Evolutionary conservation across 2,113 vertebrate species (phyloP).

Genomic region (Bubo blakistoni): DNA sequence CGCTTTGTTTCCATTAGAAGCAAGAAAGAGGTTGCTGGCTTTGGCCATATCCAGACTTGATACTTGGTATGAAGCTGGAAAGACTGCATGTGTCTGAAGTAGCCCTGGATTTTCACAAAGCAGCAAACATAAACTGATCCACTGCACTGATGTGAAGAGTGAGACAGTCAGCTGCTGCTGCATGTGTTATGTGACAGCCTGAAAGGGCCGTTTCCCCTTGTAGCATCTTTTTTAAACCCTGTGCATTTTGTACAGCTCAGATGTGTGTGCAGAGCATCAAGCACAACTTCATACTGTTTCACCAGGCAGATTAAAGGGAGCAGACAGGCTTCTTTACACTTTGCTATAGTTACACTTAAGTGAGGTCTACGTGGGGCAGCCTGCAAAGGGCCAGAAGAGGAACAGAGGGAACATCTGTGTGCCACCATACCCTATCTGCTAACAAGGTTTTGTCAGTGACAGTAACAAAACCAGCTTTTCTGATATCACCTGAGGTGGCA

Average conservation of each 20-base stretch:
- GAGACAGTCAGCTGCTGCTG: not conserved
- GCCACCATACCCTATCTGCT: accelerated
- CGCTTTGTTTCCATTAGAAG: not conserved
- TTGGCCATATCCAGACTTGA: not conserved
- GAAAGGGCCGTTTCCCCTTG: not conserved
- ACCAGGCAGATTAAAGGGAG: not conserved
- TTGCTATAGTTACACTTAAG: not conserved
- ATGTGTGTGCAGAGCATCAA: not conserved
- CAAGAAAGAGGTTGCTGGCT: not conserved
- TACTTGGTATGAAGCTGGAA: not conserved
- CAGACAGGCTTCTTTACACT: not conserved
- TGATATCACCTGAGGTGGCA: not conserved
- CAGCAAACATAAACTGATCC: not conserved
- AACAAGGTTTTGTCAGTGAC: not conserved
- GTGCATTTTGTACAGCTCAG: not conserved
- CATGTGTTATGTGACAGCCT: not conserved
- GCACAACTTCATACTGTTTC: not conserved
- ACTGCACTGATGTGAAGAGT: not conserved
- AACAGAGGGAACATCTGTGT: not conserved
- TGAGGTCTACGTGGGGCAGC: not conserved
- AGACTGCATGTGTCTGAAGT: not conserved
- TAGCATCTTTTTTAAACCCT: not conserved
- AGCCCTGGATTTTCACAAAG: not conserved
- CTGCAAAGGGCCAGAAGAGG: not conserved
- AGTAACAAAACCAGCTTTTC: not conserved